A percentile compares a stretch with the other conserved stretches of the same genome.
phyloP scores from a whole-genome alignment of 2,888 invertebrate species.

The Athalia rosae region DNA sequence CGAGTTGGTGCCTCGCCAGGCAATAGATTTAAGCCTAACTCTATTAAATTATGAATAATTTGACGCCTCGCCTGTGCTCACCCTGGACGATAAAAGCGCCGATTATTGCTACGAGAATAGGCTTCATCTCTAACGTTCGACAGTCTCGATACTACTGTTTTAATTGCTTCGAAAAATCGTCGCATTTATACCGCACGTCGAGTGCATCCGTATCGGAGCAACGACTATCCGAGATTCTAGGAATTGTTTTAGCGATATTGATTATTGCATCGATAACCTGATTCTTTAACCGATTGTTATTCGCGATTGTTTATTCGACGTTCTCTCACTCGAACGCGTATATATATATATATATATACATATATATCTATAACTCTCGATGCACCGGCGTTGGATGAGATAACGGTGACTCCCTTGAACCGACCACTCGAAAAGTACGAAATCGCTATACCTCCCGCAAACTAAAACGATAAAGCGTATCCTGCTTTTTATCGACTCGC shows the following conservation, averaged over 20 bases:
- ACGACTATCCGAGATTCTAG: background rate
- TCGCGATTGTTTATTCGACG: background rate
- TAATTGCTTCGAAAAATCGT: slow-evolving; percentile 28
- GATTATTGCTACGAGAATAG: background rate
- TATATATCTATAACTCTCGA: background rate
- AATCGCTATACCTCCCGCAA: background rate
- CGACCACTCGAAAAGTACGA: background rate
- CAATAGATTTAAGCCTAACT: background rate
- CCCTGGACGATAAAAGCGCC: slow-evolving; percentile 22
- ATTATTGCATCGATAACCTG: slow-evolving; percentile 30
- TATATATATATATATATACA: too few relatives aligned
- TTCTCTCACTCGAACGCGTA: too few relatives aligned
- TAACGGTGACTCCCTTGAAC: slow-evolving; percentile 18
- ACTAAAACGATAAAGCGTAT: slow-evolving; percentile 15
- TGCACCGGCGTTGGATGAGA: slow-evolving; percentile 15
- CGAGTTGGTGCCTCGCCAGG: slow-evolving; percentile 1
- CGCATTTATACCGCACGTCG: slow-evolving; percentile 23
- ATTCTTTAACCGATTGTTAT: background rate
- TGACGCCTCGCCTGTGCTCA: background rate
- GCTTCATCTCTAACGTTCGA: slow-evolving; percentile 8
- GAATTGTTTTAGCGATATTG: slow-evolving; percentile 14
- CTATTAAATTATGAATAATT: background rate
- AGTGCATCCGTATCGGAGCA: background rate
- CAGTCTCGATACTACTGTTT: slow-evolving; percentile 3
- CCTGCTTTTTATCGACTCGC: background rate